These are phyloP conservation scores for Grapholita molesta DNA, from an alignment of 1,140 invertebrate genomes.

Conservation along the genomic window DNA sequence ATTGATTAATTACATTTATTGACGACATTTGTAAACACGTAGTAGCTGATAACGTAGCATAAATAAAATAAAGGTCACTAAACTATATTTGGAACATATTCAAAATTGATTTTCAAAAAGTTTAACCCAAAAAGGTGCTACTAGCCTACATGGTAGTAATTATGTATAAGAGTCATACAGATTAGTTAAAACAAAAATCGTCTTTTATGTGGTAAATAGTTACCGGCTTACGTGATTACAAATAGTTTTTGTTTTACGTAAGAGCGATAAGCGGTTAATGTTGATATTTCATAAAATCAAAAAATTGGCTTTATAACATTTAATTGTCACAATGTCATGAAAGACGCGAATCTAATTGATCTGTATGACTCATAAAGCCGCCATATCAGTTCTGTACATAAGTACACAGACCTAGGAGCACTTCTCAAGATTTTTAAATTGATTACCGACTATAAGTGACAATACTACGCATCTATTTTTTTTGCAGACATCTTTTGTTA, in stretches of 20 bases:
- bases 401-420: not conserved
- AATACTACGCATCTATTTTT: conserved; percentile 13
- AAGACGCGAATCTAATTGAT: too few species aligned
- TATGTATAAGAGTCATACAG: too few species aligned
- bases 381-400: not conserved
- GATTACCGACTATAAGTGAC: not conserved
- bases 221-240: too few species aligned
- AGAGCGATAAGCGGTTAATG: too few species aligned
- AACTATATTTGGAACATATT: conserved; percentile 28
- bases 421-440: not conserved
- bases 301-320: too few species aligned
- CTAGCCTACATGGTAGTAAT: not conserved
- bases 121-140: conserved; percentile 15
- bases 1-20: conserved; percentile 23
- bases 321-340: too few species aligned
- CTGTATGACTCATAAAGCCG: too few species aligned
- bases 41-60: not conserved
- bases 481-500: not conserved
- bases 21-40: conserved; percentile 11
- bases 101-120: conserved; percentile 30
- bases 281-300: too few species aligned
- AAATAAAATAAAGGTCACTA: conserved; percentile 27
- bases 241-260: too few species aligned
- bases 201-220: too few species aligned
- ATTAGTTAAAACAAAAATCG: too few species aligned